Base-by-base conservation (phyloP, 2,797 vertebrate species). In the Typhlichthys eigenmanni region DNA sequence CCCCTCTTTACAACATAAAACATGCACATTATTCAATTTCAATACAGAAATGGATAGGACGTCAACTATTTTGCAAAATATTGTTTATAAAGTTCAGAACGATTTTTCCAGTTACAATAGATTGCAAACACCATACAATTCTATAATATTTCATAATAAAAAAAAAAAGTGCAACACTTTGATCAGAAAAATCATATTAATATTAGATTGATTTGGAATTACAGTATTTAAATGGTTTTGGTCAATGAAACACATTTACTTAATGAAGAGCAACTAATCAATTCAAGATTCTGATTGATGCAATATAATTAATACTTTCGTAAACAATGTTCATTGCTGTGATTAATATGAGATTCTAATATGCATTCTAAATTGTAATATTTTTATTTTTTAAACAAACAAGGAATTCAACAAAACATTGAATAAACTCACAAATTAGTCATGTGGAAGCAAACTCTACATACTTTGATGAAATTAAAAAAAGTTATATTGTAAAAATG, bases 1-100 rank as follows among this genome's bases (percentile, higher is more conserved):
- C 34, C 4, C 34, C 34, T 38, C 34, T 38, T 38, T 38, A 8
- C 8, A 38, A 38, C 34, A 38, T 6, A 38, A 38, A 1, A 38
- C 3, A 3, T 24, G 24, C 24, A 24, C 24, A 24, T 24, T 29
- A 9, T 60, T 61, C 46, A 17, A 49, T 60, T 62, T 10, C 10
- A 12, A 57, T 57, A 16, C 29, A 47, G 13, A 56, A n/a, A 56
- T 13, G 13, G 47, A 38, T 32, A 57, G 9, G 13, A 60, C 14
- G 14, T 24, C 24, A 49, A 17, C 16, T 45, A 24, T 46, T 52
- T 51, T 51, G 43, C 53, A 51, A 49, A 43, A 43, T 49, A 49
- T 34, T 16, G n/a, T 61, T 62, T 58, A 67, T 45, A 45, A 50
- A 46, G 47, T 38, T 47, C 19, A 63, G 17, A 32, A 47, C 5